These are phyloP conservation scores for Salvelinus alpinus DNA, from an alignment of 2,113 vertebrate genomes.

Conservation along the genomic window DNA sequence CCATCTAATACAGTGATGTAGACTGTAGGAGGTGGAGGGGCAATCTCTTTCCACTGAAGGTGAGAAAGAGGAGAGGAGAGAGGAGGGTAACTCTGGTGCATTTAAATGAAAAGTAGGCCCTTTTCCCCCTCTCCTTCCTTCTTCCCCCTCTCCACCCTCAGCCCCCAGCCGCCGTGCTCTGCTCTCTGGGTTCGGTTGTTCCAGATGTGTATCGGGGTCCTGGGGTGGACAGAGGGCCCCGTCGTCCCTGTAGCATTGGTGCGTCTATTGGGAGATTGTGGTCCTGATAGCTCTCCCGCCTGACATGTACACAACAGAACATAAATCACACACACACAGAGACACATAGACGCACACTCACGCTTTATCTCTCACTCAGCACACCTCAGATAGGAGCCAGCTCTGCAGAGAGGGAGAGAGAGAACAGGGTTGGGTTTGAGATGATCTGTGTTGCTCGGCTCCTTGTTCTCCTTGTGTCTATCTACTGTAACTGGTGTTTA, in stretches of 20 bases:
- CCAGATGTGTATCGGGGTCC: slow-evolving; percentile 75
- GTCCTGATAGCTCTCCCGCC: slow-evolving; percentile 67
- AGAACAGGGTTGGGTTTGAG: slow-evolving; percentile 44
- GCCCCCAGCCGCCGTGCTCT: slow-evolving; percentile 4
- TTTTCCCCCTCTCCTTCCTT: not conserved
- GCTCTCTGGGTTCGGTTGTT: slow-evolving; percentile 55
- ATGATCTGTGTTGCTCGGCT: slow-evolving; percentile 52
- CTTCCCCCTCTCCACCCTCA: not conserved
- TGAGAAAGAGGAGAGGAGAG: slow-evolving; percentile 29
- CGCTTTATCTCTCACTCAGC: slow-evolving; percentile 69
- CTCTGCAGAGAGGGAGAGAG: slow-evolving; percentile 51
- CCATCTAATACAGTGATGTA: too few species aligned
- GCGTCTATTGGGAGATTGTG: slow-evolving; percentile 76
- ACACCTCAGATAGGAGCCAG: slow-evolving; percentile 52
- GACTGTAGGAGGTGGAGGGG: too few species aligned
- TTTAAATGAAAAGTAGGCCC: slow-evolving; percentile 37
- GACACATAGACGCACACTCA: slow-evolving; percentile 7
- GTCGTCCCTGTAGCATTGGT: slow-evolving; percentile 64
- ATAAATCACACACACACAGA: slow-evolving; percentile 76
- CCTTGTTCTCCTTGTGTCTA: slow-evolving; percentile 39
- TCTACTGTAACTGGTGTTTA: slow-evolving; percentile 34
- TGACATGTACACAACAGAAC: slow-evolving; percentile 75
- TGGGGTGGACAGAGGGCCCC: slow-evolving; percentile 67
- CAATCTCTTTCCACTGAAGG: too few species aligned
- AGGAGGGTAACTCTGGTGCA: slow-evolving; percentile 34